Percentiles rank a stretch among this genome's conserved stretches.
phyloP scores from a whole-genome alignment of 2,797 vertebrate genomes.

The Scyliorhinus canicula region DNA sequence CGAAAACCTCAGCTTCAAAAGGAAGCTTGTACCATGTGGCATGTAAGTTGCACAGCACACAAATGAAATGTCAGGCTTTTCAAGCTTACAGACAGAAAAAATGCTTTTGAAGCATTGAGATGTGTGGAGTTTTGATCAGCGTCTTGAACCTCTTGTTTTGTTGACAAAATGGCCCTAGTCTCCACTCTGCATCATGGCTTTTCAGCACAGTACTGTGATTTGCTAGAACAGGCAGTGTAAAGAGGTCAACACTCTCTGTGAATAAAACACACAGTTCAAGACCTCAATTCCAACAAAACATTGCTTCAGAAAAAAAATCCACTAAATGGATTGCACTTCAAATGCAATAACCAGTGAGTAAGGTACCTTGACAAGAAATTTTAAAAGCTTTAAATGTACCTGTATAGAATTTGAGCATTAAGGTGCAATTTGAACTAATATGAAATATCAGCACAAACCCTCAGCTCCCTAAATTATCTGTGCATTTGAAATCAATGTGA shows the following conservation, averaged over 20 bases:
- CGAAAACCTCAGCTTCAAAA: conserved; percentile 62
- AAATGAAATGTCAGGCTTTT: neutral
- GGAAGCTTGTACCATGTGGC: neutral
- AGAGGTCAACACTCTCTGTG: neutral
- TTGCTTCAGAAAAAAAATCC: neutral
- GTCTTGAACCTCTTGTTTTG: neutral
- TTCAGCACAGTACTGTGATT: neutral
- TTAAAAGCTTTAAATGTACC: neutral
- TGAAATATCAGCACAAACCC: neutral
- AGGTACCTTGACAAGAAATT: neutral
- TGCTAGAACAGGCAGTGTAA: neutral
- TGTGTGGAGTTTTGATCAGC: neutral
- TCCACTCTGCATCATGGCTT: neutral
- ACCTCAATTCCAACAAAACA: neutral
- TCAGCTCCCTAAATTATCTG: neutral
- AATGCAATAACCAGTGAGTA: neutral
- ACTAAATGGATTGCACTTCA: neutral
- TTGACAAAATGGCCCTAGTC: neutral
- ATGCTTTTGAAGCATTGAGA: conserved; percentile 8
- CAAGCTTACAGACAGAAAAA: neutral
- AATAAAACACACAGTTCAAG: neutral
- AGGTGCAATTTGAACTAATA: neutral
- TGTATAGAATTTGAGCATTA: neutral
- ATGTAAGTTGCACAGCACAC: neutral
- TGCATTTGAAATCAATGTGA: neutral